Evolutionary conservation across 92 coral and sea anemone genomes (phyloP), one percentile per base, ranked within the genome.

Genomic region (Parazoanthus swiftii): DNA sequence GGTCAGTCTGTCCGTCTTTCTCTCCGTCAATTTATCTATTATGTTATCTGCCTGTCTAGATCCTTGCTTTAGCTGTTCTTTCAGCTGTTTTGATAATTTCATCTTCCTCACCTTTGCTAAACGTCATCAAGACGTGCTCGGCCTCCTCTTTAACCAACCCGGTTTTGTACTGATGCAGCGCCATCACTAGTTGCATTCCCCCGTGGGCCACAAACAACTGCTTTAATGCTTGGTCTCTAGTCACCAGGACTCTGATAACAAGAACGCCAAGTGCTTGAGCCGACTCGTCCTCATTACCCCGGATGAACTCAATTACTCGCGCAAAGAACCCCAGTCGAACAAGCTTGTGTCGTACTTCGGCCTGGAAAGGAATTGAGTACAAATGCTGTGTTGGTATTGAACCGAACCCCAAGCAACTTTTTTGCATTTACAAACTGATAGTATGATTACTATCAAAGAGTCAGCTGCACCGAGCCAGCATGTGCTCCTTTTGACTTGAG

Each of bases 151-250:
- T 92, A 1, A 92, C 94, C 36, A 92, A 58, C 36, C 96, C 96
- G 13, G 88, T 80, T 73, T 93, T 90, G 90, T 93, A 93, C 59
- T 93, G 92, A 73, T 92, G 89, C 56, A 93, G 85, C 72, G 96
- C 96, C 94, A 93, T 93, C 42, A 93, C 89, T 51, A 93, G 79
- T 66, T 89, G 92, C 96, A 93, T 93, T 56, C 96, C 96, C 35
- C 96, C 96, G 72, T 93, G 96, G 51, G 96, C 96, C 20, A 88
- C 76, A 68, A 93, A 92, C 38, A 93, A 85, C 68, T 93, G 96
- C 77, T 92, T 90, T 25, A 93, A 86, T 10, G 96, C 81, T 83
- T 79, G 87, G 44, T 92, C 91, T 65, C 85, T 85, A 71, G 92
- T 90, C 21, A 93, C 92, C 80, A 93, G 93, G 86, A 85, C 88